These are phyloP conservation scores for Anthophora plumipes DNA, from an alignment of 2,888 invertebrate genomes.

Conservation along the genomic window DNA sequence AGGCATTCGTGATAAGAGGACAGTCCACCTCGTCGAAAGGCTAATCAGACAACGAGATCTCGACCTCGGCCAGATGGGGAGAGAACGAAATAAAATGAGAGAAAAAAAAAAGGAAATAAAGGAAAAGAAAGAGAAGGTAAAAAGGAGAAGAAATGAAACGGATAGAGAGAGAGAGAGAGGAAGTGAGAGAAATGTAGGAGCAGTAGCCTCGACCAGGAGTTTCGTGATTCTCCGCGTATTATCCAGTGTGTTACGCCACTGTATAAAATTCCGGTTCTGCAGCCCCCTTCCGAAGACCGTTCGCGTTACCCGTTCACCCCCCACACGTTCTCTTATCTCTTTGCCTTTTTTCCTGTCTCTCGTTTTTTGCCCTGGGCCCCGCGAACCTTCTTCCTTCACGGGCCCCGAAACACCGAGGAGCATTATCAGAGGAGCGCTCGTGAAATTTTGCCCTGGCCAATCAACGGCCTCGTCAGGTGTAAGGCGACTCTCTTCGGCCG, in stretches of 20 bases:
- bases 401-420: slow-evolving; percentile 66
- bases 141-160: not conserved
- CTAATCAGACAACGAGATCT: slow-evolving; percentile 68
- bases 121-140: slow-evolving; percentile 2
- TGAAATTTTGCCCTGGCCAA: slow-evolving; percentile 66
- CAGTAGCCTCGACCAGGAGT: slow-evolving; percentile 60
- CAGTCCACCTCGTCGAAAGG: slow-evolving; percentile 65
- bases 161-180: not conserved
- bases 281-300: slow-evolving; percentile 70
- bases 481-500: slow-evolving; percentile 12
- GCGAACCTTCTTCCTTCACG: slow-evolving; percentile 45
- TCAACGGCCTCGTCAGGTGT: slow-evolving; percentile 63
- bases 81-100: not conserved
- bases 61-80: slow-evolving; percentile 35
- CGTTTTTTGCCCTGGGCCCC: slow-evolving; percentile 64
- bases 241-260: slow-evolving; percentile 81
- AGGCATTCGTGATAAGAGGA: slow-evolving; percentile 67
- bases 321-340: slow-evolving; percentile 65
- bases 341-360: slow-evolving; percentile 64
- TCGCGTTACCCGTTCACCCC: slow-evolving; percentile 66
- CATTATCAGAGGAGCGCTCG: slow-evolving; percentile 69
- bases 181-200: slow-evolving; percentile 29
- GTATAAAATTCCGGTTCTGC: slow-evolving; percentile 83
- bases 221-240: slow-evolving; percentile 72
- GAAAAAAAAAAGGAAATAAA: slow-evolving; percentile 4